These are phyloP conservation scores for Thaumetopoea pityocampa DNA, from an alignment of 1,140 invertebrate species.

Conservation along the genomic window DNA sequence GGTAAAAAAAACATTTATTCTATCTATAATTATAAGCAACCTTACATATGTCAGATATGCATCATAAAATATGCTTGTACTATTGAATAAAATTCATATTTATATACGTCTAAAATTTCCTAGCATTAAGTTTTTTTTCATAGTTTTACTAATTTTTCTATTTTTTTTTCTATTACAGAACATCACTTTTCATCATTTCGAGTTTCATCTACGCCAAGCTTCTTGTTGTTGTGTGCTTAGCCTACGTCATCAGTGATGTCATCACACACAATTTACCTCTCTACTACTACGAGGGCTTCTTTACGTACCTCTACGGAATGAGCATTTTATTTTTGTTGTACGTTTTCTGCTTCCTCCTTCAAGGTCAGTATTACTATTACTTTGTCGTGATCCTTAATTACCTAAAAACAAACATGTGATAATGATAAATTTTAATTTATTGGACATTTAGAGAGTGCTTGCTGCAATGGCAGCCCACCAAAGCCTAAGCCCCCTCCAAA, in stretches of 20 bases:
- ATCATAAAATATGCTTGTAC: no score
- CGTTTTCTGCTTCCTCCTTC: constrained; percentile 96
- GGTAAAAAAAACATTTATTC: no score
- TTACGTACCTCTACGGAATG: constrained; percentile 96
- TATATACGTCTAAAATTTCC: no score
- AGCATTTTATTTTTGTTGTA: constrained; percentile 97
- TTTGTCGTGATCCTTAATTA: neutral
- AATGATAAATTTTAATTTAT: neutral
- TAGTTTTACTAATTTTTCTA: neutral
- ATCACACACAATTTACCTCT: constrained; percentile 93
- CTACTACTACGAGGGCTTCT: constrained; percentile 96
- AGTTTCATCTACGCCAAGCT: constrained; percentile 96
- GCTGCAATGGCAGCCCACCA: constrained; percentile 83
- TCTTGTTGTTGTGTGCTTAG: constrained; percentile 92
- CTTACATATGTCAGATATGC: no score
- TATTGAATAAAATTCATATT: no score
- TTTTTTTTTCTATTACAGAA: constrained; percentile 80
- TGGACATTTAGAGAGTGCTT: constrained; percentile 82
- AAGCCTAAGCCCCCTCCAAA: constrained; percentile 82
- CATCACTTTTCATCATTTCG: constrained; percentile 94
- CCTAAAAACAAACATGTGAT: neutral
- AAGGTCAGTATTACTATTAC: constrained; percentile 74
- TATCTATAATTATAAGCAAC: no score
- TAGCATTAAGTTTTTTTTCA: no score
- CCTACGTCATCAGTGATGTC: constrained; percentile 94